These are phyloP conservation scores for Hydra vulgaris DNA, from an alignment of 30 jellyfish, hydroid and myxozoan genomes.

Conservation along the genomic window DNA sequence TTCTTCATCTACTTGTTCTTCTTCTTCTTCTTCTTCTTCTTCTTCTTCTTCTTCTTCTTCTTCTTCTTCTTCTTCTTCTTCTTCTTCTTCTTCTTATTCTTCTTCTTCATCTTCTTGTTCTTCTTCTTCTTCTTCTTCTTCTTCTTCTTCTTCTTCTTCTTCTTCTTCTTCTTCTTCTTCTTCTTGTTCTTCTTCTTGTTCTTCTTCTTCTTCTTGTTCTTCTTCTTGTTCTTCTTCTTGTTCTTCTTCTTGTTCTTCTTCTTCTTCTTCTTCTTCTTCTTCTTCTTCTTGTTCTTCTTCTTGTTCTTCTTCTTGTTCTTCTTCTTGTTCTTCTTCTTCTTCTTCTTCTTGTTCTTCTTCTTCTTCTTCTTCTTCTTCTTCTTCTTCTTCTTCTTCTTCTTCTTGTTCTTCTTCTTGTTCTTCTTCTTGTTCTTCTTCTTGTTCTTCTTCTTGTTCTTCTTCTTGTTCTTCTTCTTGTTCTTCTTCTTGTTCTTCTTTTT, in stretches of 20 bases:
- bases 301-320: background rate
- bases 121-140: background rate
- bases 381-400: background rate
- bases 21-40: too few relatives aligned
- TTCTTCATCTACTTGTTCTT: too few relatives aligned
- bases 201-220: background rate
- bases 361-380: background rate
- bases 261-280: background rate
- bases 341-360: background rate
- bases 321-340: background rate
- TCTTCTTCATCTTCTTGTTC: too few relatives aligned
- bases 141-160: background rate
- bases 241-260: background rate
- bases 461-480: too few relatives aligned
- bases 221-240: background rate
- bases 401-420: background rate
- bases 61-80: too few relatives aligned
- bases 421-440: background rate
- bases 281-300: background rate
- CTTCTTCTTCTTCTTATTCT: too few relatives aligned
- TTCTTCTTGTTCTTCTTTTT: too few relatives aligned
- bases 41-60: too few relatives aligned
- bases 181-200: background rate
- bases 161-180: background rate
- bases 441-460: background rate